Base-by-base conservation (phyloP, 2,888 invertebrate genomes). In the Prostheceraeus crozeri region DNA sequence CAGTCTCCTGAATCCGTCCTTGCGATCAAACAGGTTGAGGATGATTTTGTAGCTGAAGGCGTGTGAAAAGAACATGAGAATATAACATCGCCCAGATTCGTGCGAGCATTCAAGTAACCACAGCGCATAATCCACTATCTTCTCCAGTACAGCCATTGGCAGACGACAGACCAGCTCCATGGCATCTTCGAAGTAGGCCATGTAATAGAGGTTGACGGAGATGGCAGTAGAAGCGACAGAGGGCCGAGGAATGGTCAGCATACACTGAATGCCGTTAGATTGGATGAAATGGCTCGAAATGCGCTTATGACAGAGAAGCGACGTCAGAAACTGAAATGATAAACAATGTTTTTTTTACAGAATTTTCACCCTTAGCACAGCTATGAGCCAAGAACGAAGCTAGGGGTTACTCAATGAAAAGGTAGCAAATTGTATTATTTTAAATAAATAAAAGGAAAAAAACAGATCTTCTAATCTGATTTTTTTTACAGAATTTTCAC, bases 61-160 rank as follows among this genome's bases (percentile, higher is more conserved):
- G 52, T 91, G 82, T 0, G 89, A 87, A 75, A 98, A 93, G 79
- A 98, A 98, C 90, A 94, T 91, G 25, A 91, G 89, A 1, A 93
- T 91, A 77, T 96, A 91, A 71, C 93, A 91, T 62, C 91, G 82
- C n/a, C 93, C 93, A 0, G 93, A 94, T 79, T 93, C 91, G 76
- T 93, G 89, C 1, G 93, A 90, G 68, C 93, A 89, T 71, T 94
- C 94, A 53, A 98, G 76, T 40, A 96, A 80, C 93, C 94, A 96
- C 2, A 96, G 78, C 0, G 88, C 87, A 77, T 72, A 84, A 81
- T 81, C 84, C 40, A 89, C 88, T 27, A 90, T 78, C 67, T 85
- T 85, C 0, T 82, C 81, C 33, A 90, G 82, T 0, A 85, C 82
- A 65, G 82, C 81, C 69, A 86, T 82, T 0, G 90, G 86, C 73